These are phyloP conservation scores for Alligator sinensis DNA, from an alignment of 2,113 vertebrate species.

Conservation along the genomic window DNA sequence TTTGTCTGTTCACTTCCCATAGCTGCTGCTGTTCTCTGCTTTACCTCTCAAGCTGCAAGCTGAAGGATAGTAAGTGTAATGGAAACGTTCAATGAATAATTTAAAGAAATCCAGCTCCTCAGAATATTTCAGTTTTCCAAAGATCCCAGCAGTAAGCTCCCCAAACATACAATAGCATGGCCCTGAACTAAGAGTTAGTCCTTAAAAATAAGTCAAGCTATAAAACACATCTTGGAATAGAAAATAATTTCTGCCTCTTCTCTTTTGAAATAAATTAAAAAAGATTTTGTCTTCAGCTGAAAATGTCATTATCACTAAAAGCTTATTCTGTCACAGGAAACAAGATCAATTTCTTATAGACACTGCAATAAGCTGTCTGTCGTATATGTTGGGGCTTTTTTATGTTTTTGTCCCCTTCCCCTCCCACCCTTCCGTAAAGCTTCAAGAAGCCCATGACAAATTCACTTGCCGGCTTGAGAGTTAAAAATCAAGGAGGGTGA, in stretches of 20 bases:
- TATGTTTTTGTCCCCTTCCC: too few species aligned
- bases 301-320: constrained; percentile 69
- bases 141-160: neutral
- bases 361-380: constrained; percentile 23
- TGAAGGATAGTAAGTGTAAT: neutral
- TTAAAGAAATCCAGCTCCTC: neutral
- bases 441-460: constrained; percentile 34
- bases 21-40: neutral
- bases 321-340: constrained; percentile 62
- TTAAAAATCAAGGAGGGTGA: neutral
- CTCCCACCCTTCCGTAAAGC: constrained; percentile 18
- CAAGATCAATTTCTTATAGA: constrained; percentile 60
- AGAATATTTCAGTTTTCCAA: neutral
- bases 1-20: neutral
- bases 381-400: neutral
- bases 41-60: neutral
- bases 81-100: constrained; percentile 19
- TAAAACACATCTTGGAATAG: constrained; percentile 13
- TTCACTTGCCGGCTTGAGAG: neutral
- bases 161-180: neutral
- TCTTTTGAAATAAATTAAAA: constrained; percentile 62
- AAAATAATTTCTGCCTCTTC: constrained; percentile 47
- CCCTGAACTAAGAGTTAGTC: neutral
- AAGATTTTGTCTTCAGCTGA: constrained; percentile 60
- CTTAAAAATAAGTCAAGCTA: constrained; percentile 14